Conservation (phyloP, 2,797 vertebrate species). For the Podarcis siculus region DNA sequence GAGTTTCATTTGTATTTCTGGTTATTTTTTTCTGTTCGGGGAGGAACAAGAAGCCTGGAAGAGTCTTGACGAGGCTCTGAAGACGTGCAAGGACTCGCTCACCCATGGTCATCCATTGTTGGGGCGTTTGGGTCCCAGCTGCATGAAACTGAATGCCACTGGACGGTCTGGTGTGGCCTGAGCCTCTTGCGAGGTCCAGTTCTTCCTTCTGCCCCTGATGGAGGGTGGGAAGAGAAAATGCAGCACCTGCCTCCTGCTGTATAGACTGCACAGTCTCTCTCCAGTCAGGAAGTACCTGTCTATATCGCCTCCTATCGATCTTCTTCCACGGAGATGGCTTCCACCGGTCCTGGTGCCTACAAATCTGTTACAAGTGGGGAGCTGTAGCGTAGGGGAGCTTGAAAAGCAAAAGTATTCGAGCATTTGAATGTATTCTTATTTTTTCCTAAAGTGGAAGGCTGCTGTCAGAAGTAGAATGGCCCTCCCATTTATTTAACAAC, state of each 20-base stretch:
- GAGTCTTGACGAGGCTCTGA: too few species aligned
- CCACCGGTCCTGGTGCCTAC: slow-evolving; percentile 68
- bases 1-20: slow-evolving; percentile 53
- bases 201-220: slow-evolving; percentile 34
- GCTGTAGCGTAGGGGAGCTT: slow-evolving; percentile 13
- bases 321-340: slow-evolving; percentile 19
- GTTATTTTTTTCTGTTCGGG: slow-evolving; percentile 52
- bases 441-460: slow-evolving; percentile 47
- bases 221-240: slow-evolving; percentile 43
- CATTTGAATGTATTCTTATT: slow-evolving; percentile 56
- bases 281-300: slow-evolving; percentile 4
- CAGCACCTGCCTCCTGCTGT: not conserved
- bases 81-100: slow-evolving; percentile 40
- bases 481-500: not conserved
- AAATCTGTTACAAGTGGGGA: slow-evolving; percentile 54
- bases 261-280: not conserved
- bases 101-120: not conserved
- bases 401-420: slow-evolving; percentile 29
- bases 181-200: slow-evolving; percentile 16
- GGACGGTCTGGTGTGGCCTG: slow-evolving; percentile 36
- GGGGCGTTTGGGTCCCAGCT: slow-evolving; percentile 11
- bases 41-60: slow-evolving; percentile 45
- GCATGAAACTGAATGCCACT: not conserved
- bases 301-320: slow-evolving; percentile 44
- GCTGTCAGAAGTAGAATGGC: slow-evolving; percentile 2